phyloP scores from a whole-genome alignment of 1,140 invertebrate genomes.

The Conopomorpha cramerella region DNA sequence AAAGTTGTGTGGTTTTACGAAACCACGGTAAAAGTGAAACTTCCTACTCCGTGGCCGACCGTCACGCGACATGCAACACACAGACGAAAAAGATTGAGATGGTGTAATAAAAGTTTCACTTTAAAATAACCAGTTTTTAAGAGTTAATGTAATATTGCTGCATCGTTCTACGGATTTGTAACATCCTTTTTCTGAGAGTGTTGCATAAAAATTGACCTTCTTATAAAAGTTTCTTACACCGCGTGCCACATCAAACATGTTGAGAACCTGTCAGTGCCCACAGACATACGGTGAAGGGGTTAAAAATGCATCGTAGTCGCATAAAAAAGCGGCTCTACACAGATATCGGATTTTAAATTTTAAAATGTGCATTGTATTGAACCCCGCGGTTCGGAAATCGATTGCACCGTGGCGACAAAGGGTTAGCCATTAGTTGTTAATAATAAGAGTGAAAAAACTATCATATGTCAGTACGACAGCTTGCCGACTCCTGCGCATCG shows the following conservation, averaged over 20 bases:
- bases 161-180: neutral
- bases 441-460: constrained; percentile 39
- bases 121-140: neutral
- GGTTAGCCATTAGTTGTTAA: constrained; percentile 31
- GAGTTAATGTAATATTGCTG: neutral
- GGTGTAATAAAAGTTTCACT: neutral
- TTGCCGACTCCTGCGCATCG: constrained; percentile 19
- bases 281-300: constrained; percentile 51
- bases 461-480: constrained; percentile 38
- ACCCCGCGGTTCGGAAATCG: constrained; percentile 46
- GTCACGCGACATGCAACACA: too few relatives aligned
- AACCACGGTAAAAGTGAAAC: too few relatives aligned
- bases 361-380: constrained; percentile 59
- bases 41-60: too few relatives aligned
- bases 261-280: constrained; percentile 21
- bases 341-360: constrained; percentile 61
- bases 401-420: constrained; percentile 44
- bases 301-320: constrained; percentile 53
- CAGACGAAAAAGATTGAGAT: too few relatives aligned
- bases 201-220: neutral
- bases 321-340: constrained; percentile 36
- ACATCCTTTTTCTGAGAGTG: neutral
- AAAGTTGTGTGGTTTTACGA: too few relatives aligned
- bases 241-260: too few relatives aligned
- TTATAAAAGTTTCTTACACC: neutral